Evolutionary conservation across 2,888 invertebrate species (phyloP).

Genomic region (Leptinotarsa juncta): DNA sequence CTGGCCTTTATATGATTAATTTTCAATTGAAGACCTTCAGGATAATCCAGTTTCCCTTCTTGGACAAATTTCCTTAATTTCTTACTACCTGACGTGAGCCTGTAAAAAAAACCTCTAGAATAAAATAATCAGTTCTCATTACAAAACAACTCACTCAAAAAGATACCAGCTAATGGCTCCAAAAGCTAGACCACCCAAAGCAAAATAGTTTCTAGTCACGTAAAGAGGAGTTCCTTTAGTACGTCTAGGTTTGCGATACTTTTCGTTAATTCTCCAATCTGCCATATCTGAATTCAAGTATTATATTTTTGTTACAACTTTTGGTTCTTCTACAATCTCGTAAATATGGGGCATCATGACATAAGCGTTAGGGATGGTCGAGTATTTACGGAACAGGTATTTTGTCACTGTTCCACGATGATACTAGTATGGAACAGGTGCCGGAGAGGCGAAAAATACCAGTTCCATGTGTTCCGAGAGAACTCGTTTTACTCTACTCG

Average conservation of each 20-base stretch:
- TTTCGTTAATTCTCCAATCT: constrained; percentile 61
- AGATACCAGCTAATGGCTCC: constrained; percentile 65
- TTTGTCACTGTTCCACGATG: no score
- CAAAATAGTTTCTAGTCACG: constrained; percentile 69
- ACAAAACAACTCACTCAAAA: constrained; percentile 67
- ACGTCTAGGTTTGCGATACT: constrained; percentile 73
- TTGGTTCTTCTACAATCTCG: neutral
- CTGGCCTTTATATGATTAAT: constrained; percentile 37
- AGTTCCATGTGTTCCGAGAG: no score
- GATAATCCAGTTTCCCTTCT: constrained; percentile 54
- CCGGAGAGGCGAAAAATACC: no score
- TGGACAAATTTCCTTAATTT: constrained; percentile 48
- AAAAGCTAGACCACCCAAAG: constrained; percentile 65
- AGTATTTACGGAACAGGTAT: no score
- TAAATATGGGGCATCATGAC: neutral
- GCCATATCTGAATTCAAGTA: constrained; percentile 47
- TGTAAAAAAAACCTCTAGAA: constrained; percentile 40
- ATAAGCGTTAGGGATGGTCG: no score
- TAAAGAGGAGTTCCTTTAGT: constrained; percentile 75
- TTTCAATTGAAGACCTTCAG: constrained; percentile 47
- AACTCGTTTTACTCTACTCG: no score
- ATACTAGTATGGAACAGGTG: no score
- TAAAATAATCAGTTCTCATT: neutral
- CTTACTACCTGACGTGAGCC: constrained; percentile 52
- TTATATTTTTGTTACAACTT: no score